Evolutionary conservation across 2,113 vertebrate genomes (phyloP).

Genomic region (Archilochus colubris): DNA sequence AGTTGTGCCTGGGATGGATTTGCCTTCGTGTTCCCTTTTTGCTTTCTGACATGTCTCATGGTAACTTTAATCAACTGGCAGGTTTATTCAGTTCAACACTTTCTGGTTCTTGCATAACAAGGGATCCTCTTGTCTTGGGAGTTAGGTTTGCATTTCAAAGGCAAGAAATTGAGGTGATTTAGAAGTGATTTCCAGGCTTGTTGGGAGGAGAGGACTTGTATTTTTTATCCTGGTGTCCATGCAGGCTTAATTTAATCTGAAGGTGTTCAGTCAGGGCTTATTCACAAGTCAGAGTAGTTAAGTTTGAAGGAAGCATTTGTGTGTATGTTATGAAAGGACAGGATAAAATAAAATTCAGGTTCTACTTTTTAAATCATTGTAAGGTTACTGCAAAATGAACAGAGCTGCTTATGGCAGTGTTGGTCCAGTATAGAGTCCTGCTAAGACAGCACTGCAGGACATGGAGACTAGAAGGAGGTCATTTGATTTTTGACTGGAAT

Average conservation of each 20-base stretch:
- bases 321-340: not conserved
- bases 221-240: not conserved
- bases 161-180: not conserved
- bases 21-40: not conserved
- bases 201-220: not conserved
- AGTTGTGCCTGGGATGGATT: not conserved
- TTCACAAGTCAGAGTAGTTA: not conserved
- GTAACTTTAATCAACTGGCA: not conserved
- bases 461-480: not conserved
- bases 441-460: not conserved
- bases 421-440: not conserved
- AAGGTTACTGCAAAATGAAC: not conserved
- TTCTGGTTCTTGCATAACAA: slow-evolving; percentile 19
- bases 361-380: not conserved
- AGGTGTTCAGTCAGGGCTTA: not conserved
- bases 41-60: not conserved
- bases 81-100: not conserved
- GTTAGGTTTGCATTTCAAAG: slow-evolving; percentile 25
- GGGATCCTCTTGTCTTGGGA: slow-evolving; percentile 12
- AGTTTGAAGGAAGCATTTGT: not conserved
- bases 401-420: not conserved
- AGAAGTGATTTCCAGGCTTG: not conserved
- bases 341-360: not conserved
- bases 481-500: not conserved
- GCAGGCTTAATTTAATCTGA: not conserved